Evolutionary conservation across 2,888 invertebrate species (phyloP), one percentile per base, ranked within the genome.

Genomic region (Athalia rosae): DNA sequence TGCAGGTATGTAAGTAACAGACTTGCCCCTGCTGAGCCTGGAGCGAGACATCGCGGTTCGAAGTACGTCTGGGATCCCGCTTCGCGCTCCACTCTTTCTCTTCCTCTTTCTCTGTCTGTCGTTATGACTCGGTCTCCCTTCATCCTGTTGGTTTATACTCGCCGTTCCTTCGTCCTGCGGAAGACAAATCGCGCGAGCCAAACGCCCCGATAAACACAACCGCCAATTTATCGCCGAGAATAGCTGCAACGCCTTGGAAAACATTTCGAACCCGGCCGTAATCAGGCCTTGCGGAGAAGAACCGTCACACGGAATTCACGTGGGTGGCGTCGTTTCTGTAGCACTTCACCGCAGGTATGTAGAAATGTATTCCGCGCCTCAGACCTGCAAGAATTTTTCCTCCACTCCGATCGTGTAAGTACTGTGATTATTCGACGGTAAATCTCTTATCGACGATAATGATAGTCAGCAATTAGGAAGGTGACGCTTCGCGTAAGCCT

Each of bases 221-320:
- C 80, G 83, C 81, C 84, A 85, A 87, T 87, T 86, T 87, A 87
- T 86, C 83, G 82, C 82, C 78, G 77, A 80, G 83, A 82, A 82
- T 67, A 67, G 67, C 50, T 50, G 50, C 67, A 67, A 67, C 67
- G 67, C 67, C 67, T 67, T 41, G 67, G 67, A 67, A 67, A 67
- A 67, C 67, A 67, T 67, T 67, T 67, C 67, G 67, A 67, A 67
- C 67, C 48, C 67, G 50, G 53, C 67, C 50, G 67, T 67, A 67
- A 67, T 67, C 67, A 50, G 67, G 67, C 41, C 28, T 50, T 67
- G 67, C 67, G 28, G 28, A 48, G 28, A 28, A 28, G 67, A 67
- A 48, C 13, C 67, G 67, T 67, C 67, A 67, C 41, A 11, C 41
- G 67, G 67, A 67, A 67, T 67, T 67, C 67, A 67, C 67, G 67